Base-by-base conservation (phyloP, 2,888 invertebrate genomes). In the Metopia argyrocephala region DNA sequence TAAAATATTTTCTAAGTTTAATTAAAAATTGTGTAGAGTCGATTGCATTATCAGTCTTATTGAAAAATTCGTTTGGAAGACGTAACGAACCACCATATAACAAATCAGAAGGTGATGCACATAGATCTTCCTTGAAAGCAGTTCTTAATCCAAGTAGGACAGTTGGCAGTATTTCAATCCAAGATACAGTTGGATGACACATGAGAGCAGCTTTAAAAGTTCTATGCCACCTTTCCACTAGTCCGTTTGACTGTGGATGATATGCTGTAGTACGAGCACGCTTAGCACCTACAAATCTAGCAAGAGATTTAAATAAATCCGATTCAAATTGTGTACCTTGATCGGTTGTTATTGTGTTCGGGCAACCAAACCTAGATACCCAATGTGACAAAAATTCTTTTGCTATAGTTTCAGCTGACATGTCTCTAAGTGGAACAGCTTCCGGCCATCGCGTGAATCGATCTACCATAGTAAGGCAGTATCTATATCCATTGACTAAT, bases 221-320 rank as follows among this genome's bases (percentile, higher is more conserved):
- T 9, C 76, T 73, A 21, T 84, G 80, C 68, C 73, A 79, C 21
- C 82, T 61, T 9, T 82, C 80, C 4, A 84, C 73, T 6, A 78
- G 28, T 1, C 75, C 76, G 56, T 82, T 83, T 1, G 73, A 28
- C n/a, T 73, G 66, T 5, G 78, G 78, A 38, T 81, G 78, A 45
- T 82, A 84, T 1, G 79, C 78, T 0, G 75, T 76, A 7, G 82
- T 82, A 23, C 54, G 61, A 5, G 62, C 27, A 18, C 59, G 64
- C 50, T 75, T 69, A 0, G 46, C 65, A 3, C 83, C 83, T 15
- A 69, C 23, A 27, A 73, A 46, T 3, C 21, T 56, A 4, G 28
- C 31, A 18, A 83, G 66, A 23, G 64, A 48, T 6, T 59, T 69
- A 15, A 78, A 70, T 12, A 81, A 21, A 4, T 28, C 31, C 0